Percentiles rank a stretch among this genome's conserved stretches.
phyloP scores from a whole-genome alignment of 2,113 vertebrate genomes.

The Pseudolaguvia tuberculata region DNA sequence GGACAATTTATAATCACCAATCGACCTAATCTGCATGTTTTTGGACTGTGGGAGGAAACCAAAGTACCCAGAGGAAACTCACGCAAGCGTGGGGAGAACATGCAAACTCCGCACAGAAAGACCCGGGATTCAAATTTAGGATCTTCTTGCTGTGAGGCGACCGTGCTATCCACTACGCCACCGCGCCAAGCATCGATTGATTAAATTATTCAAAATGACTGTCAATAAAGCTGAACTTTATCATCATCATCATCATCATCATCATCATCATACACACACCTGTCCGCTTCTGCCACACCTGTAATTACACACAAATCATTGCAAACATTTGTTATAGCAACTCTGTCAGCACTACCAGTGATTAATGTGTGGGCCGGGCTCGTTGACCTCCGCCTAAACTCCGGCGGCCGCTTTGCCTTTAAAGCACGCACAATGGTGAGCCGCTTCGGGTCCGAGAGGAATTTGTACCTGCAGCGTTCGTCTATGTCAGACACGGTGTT shows the following conservation, averaged over 20 bases:
- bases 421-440: slow-evolving; percentile 9
- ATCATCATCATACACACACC: too few species aligned
- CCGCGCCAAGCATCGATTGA: neutral
- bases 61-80: too few species aligned
- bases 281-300: slow-evolving; percentile 22
- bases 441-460: slow-evolving; percentile 12
- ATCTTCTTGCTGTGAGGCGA: too few species aligned
- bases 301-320: slow-evolving; percentile 44
- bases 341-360: slow-evolving; percentile 30
- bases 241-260: neutral
- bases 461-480: slow-evolving; percentile 9
- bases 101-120: too few species aligned
- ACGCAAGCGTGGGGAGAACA: too few species aligned
- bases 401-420: slow-evolving; percentile 19
- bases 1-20: too few species aligned
- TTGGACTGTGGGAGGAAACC: too few species aligned
- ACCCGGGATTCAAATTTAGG: too few species aligned
- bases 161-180: neutral
- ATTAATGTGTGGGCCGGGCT: slow-evolving; percentile 35
- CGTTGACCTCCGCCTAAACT: slow-evolving; percentile 36
- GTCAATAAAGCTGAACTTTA: too few species aligned
- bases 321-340: slow-evolving; percentile 40
- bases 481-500: slow-evolving; percentile 40
- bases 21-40: too few species aligned
- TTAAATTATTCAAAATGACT: too few species aligned